A percentile compares a stretch with the other conserved stretches of the same genome.
Conservation (phyloP, 2,113 vertebrate genomes). For the Thermophis baileyi region DNA sequence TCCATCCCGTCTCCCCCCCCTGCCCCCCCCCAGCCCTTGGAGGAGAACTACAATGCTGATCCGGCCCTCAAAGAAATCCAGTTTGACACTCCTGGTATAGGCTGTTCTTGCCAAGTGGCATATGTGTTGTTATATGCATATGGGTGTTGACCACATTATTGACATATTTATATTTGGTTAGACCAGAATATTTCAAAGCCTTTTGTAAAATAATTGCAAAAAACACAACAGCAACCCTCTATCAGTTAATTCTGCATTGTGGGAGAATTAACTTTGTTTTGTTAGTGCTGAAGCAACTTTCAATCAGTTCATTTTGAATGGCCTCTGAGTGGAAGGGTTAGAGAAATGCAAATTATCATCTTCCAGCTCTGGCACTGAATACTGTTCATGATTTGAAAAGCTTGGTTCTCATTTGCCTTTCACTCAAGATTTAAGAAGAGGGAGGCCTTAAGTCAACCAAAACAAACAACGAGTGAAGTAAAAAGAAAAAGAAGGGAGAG, state of each 20-base stretch:
- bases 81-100: too few relatives aligned
- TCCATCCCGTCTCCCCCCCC: too few relatives aligned
- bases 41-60: too few relatives aligned
- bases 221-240: background rate
- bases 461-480: background rate
- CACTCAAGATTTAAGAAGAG: background rate
- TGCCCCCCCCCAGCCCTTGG: too few relatives aligned
- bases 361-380: background rate
- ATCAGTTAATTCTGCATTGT: background rate
- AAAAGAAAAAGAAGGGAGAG: background rate
- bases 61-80: too few relatives aligned
- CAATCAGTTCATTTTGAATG: background rate
- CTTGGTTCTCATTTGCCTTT: background rate
- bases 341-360: background rate
- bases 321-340: background rate
- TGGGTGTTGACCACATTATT: background rate
- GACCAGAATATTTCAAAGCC: background rate
- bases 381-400: background rate
- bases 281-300: background rate
- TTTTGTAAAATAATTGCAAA: background rate
- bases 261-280: background rate
- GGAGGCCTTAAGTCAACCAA: background rate
- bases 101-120: background rate
- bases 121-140: background rate
- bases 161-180: background rate